Evolutionary conservation across 2,113 vertebrate species (phyloP).

Genomic region (Opisthocomus hoazin): DNA sequence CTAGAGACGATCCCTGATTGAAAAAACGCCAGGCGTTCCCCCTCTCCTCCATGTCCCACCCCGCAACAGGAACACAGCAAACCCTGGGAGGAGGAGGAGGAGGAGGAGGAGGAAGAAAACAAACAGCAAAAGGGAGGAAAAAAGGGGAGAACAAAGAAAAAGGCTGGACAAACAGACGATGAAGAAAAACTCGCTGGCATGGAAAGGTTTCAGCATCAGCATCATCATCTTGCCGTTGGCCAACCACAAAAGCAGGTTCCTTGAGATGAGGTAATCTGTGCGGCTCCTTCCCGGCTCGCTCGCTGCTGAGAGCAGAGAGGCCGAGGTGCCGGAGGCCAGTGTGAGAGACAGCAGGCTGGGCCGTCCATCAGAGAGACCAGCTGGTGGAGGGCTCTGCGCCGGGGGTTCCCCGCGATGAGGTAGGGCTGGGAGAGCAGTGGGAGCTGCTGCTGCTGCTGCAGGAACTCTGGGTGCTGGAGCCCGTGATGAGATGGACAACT

Average conservation of each 20-base stretch:
- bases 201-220: not conserved
- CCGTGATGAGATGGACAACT: conserved; percentile 73
- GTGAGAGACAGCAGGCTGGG: not conserved
- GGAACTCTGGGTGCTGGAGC: conserved; percentile 69
- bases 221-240: conserved; percentile 19
- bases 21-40: conserved; percentile 61
- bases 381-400: conserved; percentile 80
- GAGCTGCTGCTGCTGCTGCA: conserved; percentile 70
- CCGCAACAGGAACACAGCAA: conserved; percentile 54
- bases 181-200: conserved; percentile 22
- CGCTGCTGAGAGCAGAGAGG: not conserved
- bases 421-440: conserved; percentile 79
- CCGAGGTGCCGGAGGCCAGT: conserved; percentile 6
- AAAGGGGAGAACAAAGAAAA: not conserved
- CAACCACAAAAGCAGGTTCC: conserved; percentile 48
- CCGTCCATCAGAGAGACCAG: conserved; percentile 75
- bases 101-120: not conserved
- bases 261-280: conserved; percentile 72
- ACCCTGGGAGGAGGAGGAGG: conserved; percentile 45
- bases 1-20: conserved; percentile 74
- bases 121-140: not conserved
- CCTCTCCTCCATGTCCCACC: not conserved
- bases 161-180: conserved; percentile 33
- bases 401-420: conserved; percentile 78
- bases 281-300: not conserved